Base-by-base conservation (phyloP, 2,888 invertebrate species). In the Adelognathus sp. region DNA sequence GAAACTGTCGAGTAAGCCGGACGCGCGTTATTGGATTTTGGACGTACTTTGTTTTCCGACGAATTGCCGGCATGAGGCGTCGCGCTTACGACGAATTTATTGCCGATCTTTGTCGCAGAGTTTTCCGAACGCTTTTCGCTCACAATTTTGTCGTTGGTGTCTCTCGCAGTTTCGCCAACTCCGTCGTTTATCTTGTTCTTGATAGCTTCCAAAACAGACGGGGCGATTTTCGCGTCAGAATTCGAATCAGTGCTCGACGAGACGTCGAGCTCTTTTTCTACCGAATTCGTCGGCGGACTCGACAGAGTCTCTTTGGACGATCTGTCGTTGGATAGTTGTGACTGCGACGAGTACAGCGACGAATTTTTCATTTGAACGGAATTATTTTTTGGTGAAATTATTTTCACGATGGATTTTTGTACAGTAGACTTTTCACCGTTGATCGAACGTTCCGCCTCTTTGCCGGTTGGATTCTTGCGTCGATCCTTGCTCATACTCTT, bases 1-100 rank as follows among this genome's bases (percentile, higher is more conserved):
- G 93, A 92, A 36, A 93, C 92, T 0, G 92, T 91, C 0, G 93
- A 92, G 85, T 93, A 93, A 4, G 92, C 91, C 16, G 91, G 90
- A 63, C 89, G 87, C 11, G 84, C 77, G 27, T 85, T 61, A 69
- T 73, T 85, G 9, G 74, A 18, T 63, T 76, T 81, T 3, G 70
- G 56, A 11, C 71, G 69, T 5, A 44, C 7, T 33, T 61, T n/a
- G n/a, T n/a, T 66, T 3, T 79, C 74, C 4, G 63, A 54, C n/a
- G 24, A 6, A 39, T 54, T 54, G 2, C 9, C 39, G 11, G 11
- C 50, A 21, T n/a, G 5, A n/a, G 33, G 3, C 9, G 27, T 39
- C 39, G 36, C 7, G 7, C 11, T 58, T n/a, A 16, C 36, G 0
- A 24, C 7, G 2, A 14, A 61, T 36, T 63, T 74, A 3, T 71